A percentile compares a stretch with the other conserved stretches of the same genome.
Conservation (phyloP, 2,888 invertebrate genomes). For the Helleia helle region DNA sequence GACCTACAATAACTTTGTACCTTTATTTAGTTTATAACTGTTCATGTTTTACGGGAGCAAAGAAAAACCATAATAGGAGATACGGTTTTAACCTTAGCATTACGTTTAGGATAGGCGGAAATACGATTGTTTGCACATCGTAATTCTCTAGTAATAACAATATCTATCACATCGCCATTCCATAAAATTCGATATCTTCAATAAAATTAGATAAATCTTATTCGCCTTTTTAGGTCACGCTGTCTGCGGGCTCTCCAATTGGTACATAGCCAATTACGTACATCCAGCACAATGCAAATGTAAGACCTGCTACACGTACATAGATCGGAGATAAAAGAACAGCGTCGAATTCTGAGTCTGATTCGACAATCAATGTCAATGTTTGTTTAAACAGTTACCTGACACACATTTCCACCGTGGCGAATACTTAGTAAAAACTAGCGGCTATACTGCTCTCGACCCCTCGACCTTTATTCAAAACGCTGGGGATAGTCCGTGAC, state of each 20-base stretch:
- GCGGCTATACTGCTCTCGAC: slow-evolving; percentile 55
- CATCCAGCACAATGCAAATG: slow-evolving; percentile 24
- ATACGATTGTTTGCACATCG: too few relatives aligned
- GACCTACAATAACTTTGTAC: background rate
- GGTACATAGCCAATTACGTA: slow-evolving; percentile 26
- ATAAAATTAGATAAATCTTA: slow-evolving; percentile 5
- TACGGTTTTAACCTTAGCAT: too few relatives aligned
- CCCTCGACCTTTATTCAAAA: slow-evolving; percentile 64
- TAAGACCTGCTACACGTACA: slow-evolving; percentile 25
- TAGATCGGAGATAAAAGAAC: slow-evolving; percentile 27
- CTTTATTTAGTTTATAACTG: background rate
- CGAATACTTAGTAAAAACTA: slow-evolving; percentile 44
- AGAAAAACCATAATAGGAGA: too few relatives aligned
- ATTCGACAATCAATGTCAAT: slow-evolving; percentile 55
- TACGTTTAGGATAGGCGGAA: too few relatives aligned
- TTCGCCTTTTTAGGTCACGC: slow-evolving; percentile 2
- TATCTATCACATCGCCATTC: too few relatives aligned
- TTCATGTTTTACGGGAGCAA: background rate
- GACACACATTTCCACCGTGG: slow-evolving; percentile 53
- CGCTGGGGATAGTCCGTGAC: slow-evolving; percentile 37
- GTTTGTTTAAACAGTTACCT: slow-evolving; percentile 60
- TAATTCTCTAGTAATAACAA: too few relatives aligned
- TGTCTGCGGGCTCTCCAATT: slow-evolving; percentile 22
- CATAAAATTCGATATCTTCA: background rate
- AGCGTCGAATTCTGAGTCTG: slow-evolving; percentile 34